Percentiles rank a stretch among this genome's conserved stretches.
These are phyloP conservation scores for Pangasianodon gigas DNA, from an alignment of 2,113 vertebrate genomes.

Conservation along the genomic window DNA sequence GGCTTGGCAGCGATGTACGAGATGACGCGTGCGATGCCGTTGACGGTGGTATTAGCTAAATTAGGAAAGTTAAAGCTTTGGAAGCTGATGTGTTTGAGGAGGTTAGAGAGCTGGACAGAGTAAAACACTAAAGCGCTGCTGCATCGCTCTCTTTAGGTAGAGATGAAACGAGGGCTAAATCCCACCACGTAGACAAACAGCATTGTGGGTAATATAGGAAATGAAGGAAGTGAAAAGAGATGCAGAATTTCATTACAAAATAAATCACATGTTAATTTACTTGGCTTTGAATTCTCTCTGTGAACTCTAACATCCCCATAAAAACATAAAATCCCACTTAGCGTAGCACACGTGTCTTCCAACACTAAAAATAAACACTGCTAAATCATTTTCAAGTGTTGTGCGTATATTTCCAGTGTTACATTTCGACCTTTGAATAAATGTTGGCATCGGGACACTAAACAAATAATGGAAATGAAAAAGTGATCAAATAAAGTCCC, in stretches of 20 bases:
- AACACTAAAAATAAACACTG: too few species aligned
- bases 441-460: background rate
- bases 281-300: too few species aligned
- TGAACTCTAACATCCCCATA: too few species aligned
- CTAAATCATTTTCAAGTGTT: background rate
- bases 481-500: background rate
- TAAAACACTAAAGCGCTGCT: background rate
- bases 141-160: background rate
- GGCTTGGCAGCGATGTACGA: too few species aligned
- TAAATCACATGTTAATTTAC: too few species aligned
- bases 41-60: background rate
- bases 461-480: background rate
- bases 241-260: too few species aligned
- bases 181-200: background rate
- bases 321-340: too few species aligned
- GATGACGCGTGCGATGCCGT: too few species aligned
- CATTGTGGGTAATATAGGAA: background rate
- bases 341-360: too few species aligned
- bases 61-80: background rate
- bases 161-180: background rate
- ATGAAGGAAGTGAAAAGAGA: too few species aligned
- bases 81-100: background rate
- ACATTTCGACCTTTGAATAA: background rate
- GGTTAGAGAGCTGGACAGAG: background rate
- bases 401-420: background rate